phyloP scores from a whole-genome alignment of 2,113 vertebrate genomes.

The Empidonax traillii region DNA sequence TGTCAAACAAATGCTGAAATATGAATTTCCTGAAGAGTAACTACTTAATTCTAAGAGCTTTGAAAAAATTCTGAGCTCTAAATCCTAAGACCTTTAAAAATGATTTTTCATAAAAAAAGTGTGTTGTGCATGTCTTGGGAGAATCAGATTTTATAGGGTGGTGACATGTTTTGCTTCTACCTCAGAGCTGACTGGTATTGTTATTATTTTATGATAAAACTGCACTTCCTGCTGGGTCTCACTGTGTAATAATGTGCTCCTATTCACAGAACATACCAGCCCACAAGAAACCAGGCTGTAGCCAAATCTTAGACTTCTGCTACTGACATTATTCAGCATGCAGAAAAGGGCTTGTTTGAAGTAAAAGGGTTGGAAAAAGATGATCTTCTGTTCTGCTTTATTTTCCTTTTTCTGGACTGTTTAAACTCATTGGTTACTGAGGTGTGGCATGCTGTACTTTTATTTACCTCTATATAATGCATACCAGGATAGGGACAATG shows the following conservation, averaged over 20 bases:
- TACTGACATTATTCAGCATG: background rate
- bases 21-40: slow-evolving; percentile 28
- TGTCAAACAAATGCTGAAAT: slow-evolving; percentile 37
- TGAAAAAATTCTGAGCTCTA: background rate
- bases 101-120: background rate
- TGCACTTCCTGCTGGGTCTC: background rate
- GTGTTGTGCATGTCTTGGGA: background rate
- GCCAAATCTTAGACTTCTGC: background rate
- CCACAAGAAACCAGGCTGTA: background rate
- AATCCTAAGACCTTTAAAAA: background rate
- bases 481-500: background rate
- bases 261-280: background rate
- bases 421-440: background rate
- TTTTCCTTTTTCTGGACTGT: background rate
- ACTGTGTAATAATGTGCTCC: background rate
- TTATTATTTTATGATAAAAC: slow-evolving; percentile 1
- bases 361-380: background rate
- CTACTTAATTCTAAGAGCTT: background rate
- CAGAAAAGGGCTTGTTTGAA: background rate
- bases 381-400: background rate
- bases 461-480: background rate
- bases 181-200: background rate
- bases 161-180: background rate
- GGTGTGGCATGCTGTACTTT: background rate
- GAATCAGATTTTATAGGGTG: background rate